Percentiles rank a stretch among this genome's conserved stretches.
Evolutionary conservation across 92 coral and sea anemone species (phyloP).

Genomic region (Phenganax stokvisi): DNA sequence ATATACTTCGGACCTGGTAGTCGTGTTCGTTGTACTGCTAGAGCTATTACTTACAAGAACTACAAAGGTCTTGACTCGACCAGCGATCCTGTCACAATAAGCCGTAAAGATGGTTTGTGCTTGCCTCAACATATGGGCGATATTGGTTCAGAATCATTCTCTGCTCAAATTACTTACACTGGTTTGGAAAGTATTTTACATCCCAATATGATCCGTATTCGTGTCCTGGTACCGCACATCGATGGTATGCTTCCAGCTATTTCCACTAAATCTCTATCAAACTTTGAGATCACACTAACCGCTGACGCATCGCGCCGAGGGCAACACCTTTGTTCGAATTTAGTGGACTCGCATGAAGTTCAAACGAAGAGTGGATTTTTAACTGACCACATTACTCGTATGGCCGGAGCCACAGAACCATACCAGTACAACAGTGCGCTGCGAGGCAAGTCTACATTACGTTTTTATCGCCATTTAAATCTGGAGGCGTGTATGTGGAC

Average conservation of each 20-base stretch:
- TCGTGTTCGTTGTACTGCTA: conserved; percentile 78
- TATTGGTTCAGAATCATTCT: conserved; percentile 78
- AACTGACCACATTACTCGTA: conserved; percentile 47
- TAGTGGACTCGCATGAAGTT: conserved; percentile 61
- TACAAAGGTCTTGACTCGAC: conserved; percentile 80
- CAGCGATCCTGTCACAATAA: conserved; percentile 59
- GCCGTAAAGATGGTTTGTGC: conserved; percentile 68
- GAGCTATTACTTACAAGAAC: conserved; percentile 67
- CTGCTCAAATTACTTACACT: conserved; percentile 76
- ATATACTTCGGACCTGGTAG: conserved; percentile 76
- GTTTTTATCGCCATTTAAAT: conserved; percentile 76
- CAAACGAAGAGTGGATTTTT: conserved; percentile 71
- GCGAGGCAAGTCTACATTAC: conserved; percentile 74
- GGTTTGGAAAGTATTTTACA: conserved; percentile 65
- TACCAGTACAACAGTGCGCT: conserved; percentile 74
- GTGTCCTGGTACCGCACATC: conserved; percentile 74
- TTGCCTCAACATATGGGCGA: conserved; percentile 64
- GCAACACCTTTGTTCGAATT: conserved; percentile 83
- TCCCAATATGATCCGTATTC: conserved; percentile 82
- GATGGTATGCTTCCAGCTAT: conserved; percentile 87
- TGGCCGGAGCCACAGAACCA: conserved; percentile 65
- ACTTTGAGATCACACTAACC: conserved; percentile 61
- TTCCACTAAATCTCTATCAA: conserved; percentile 65
- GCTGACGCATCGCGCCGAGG: conserved; percentile 74
- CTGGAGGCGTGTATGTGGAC: conserved; percentile 94